Evolutionary conservation across 2,888 invertebrate species (phyloP).

Genomic region (Tricholauxania praeusta): DNA sequence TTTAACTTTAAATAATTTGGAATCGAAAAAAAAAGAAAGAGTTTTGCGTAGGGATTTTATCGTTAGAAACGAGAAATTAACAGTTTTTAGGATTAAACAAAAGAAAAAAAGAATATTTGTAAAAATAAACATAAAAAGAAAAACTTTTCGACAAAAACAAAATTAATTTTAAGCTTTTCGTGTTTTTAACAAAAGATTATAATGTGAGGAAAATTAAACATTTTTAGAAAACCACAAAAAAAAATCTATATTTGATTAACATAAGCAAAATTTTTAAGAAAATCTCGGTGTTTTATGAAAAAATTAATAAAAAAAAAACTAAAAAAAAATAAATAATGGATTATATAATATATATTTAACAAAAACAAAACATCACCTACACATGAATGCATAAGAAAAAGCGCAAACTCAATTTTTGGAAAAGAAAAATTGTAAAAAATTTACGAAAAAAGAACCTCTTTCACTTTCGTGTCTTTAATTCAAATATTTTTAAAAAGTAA

Average conservation of each 20-base stretch:
- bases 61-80: conserved; percentile 41
- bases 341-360: conserved; percentile 35
- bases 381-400: conserved; percentile 41
- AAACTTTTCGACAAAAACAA: conserved; percentile 44
- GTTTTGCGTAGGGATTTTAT: conserved; percentile 40
- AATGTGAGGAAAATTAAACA: conserved; percentile 46
- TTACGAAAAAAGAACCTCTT: conserved; percentile 61
- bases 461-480: conserved; percentile 68
- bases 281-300: conserved; percentile 61
- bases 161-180: conserved; percentile 68
- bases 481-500: conserved; percentile 32
- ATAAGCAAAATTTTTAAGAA: conserved; percentile 55
- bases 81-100: conserved; percentile 37
- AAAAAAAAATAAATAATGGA: conserved; percentile 44
- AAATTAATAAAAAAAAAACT: conserved; percentile 53
- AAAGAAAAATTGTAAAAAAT: conserved; percentile 42
- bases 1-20: no score
- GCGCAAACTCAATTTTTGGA: conserved; percentile 43
- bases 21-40: no score
- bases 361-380: conserved; percentile 39
- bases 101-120: conserved; percentile 44
- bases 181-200: conserved; percentile 60
- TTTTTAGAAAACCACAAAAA: conserved; percentile 55
- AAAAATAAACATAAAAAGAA: conserved; percentile 51
- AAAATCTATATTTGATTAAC: conserved; percentile 58